These are phyloP conservation scores for Branchellion lobata DNA, from an alignment of 2,888 invertebrate genomes.

Conservation along the genomic window DNA sequence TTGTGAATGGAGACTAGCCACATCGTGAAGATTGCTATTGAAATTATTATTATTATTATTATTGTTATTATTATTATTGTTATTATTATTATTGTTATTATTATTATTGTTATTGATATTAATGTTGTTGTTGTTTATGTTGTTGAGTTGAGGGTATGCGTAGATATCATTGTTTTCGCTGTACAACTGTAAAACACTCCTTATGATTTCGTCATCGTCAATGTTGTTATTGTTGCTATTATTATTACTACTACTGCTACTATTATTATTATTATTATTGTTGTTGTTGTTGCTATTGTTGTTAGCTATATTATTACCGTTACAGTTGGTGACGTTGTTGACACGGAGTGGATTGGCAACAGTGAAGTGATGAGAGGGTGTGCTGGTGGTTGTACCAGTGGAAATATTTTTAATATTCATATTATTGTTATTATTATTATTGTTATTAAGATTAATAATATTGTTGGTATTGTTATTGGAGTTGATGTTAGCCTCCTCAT, in stretches of 20 bases:
- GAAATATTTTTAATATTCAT: too few relatives aligned
- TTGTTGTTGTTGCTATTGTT: slow-evolving; percentile 2
- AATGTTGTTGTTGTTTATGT: background rate
- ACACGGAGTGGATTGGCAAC: too few relatives aligned
- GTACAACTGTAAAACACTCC: background rate
- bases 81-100: background rate
- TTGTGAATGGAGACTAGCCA: too few relatives aligned
- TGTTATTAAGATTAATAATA: background rate
- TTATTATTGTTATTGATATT: background rate
- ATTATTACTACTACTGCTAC: background rate
- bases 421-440: slow-evolving; percentile 3
- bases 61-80: background rate
- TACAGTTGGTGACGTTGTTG: background rate
- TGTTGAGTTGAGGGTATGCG: background rate
- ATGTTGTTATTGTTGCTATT: background rate
- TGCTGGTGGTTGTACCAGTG: too few relatives aligned
- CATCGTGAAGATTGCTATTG: background rate
- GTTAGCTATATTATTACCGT: background rate
- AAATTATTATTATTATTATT: background rate
- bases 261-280: background rate
- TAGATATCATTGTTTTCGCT: background rate
- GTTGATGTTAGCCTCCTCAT: background rate
- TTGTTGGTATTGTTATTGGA: background rate
- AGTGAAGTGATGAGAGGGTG: too few relatives aligned
- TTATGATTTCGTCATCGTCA: background rate